Percentiles rank a stretch among this genome's conserved stretches.
Evolutionary conservation across 2,113 vertebrate species (phyloP).

Genomic region (Burhinus oedicnemus): DNA sequence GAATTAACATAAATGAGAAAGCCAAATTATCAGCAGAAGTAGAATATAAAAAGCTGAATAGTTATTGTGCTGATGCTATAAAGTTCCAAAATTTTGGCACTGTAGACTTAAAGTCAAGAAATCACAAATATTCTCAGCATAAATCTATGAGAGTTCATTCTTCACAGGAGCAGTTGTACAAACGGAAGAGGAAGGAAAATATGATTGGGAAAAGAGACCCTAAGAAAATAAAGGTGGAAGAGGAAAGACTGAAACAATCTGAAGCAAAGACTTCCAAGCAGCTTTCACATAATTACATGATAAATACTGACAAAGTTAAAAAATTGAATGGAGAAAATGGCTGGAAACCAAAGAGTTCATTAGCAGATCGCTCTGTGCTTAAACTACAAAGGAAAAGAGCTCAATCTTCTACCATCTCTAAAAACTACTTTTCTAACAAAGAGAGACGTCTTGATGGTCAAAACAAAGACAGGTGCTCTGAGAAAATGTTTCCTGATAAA

Average conservation of each 20-base stretch:
- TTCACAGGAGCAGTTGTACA: constrained; percentile 55
- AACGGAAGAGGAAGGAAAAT: constrained; percentile 55
- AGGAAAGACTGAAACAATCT: constrained; percentile 5
- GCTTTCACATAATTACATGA: background rate
- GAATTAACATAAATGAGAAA: background rate
- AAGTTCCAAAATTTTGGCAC: background rate
- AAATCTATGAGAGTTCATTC: constrained; percentile 24
- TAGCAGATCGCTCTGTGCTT: background rate
- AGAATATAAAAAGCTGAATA: background rate
- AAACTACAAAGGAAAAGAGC: constrained; percentile 30
- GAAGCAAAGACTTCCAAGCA: background rate
- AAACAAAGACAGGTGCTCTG: constrained; percentile 36
- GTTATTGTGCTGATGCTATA: background rate
- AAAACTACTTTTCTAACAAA: constrained; percentile 8
- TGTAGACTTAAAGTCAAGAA: constrained; percentile 1
- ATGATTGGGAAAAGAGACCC: background rate
- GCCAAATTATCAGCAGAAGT: background rate
- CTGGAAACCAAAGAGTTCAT: constrained; percentile 32
- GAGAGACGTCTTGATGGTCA: background rate
- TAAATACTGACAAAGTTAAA: constrained; percentile 29
- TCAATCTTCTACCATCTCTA: constrained; percentile 12
- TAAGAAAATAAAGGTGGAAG: constrained; percentile 25
- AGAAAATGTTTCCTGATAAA: constrained; percentile 58
- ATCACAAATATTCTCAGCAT: background rate
- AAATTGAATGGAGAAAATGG: constrained; percentile 14